Evolutionary conservation across 1,140 invertebrate species (phyloP).

Genomic region (Musca vetustissima): DNA sequence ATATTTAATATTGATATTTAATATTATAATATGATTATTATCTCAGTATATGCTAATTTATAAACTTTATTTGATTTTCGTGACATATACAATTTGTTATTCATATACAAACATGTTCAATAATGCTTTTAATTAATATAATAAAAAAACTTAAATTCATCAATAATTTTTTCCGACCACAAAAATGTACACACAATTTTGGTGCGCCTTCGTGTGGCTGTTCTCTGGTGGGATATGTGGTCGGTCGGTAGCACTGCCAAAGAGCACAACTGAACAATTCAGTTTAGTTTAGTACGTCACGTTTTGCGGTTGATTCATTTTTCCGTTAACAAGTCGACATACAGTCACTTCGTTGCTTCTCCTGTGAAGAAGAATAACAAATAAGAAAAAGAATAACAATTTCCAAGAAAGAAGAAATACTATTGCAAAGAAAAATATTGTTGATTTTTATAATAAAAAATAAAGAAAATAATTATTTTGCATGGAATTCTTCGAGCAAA

Average conservation of each 20-base stretch:
- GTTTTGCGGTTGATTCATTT: conserved; percentile 28
- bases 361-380: conserved; percentile 3
- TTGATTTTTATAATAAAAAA: background rate
- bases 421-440: conserved; percentile 6
- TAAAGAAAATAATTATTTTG: too few relatives aligned
- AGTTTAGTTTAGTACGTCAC: conserved; percentile 32
- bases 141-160: too few relatives aligned
- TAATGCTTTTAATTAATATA: too few relatives aligned
- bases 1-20: too few relatives aligned
- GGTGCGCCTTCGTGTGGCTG: background rate
- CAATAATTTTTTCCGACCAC: too few relatives aligned
- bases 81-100: too few relatives aligned
- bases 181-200: too few relatives aligned
- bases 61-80: too few relatives aligned
- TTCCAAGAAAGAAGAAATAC: background rate
- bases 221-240: background rate
- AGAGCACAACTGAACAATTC: conserved; percentile 16
- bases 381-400: background rate
- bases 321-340: conserved; percentile 4
- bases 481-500: too few relatives aligned
- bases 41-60: too few relatives aligned
- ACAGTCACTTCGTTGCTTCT: background rate
- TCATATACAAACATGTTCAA: too few relatives aligned
- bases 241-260: background rate
- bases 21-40: too few relatives aligned